Conservation (phyloP, 2,888 invertebrate genomes). For the Erebia epiphron region DNA sequence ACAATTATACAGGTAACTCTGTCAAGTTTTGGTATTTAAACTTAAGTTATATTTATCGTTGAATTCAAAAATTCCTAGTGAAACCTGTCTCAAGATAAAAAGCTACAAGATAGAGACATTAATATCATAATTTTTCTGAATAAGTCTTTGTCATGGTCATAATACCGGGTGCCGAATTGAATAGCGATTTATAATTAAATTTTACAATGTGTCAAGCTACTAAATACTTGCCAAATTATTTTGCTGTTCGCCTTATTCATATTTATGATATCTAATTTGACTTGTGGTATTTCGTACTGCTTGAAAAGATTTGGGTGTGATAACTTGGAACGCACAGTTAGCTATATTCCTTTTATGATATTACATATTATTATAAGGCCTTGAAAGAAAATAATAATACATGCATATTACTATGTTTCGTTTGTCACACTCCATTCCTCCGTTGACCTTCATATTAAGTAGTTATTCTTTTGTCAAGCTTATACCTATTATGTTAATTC, state of each 20-base stretch:
- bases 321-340: constrained; percentile 29
- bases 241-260: constrained; percentile 39
- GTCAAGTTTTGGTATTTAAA: neutral
- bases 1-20: too few species aligned
- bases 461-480: neutral
- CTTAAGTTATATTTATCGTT: too few species aligned
- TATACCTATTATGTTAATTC: too few species aligned
- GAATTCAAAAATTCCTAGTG: too few species aligned
- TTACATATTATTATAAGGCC: neutral
- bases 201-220: constrained; percentile 42
- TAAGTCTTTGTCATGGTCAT: constrained; percentile 5
- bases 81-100: neutral
- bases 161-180: constrained; percentile 26
- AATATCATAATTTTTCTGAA: constrained; percentile 6
- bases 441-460: neutral
- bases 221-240: constrained; percentile 47
- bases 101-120: neutral
- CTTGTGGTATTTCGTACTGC: constrained; percentile 47
- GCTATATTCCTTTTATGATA: constrained; percentile 9
- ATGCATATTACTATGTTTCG: too few species aligned
- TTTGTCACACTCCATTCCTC: too few species aligned
- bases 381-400: neutral
- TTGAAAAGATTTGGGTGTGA: constrained; percentile 31
- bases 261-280: constrained; percentile 51
- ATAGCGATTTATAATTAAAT: constrained; percentile 43